phyloP scores from a whole-genome alignment of 30 jellyfish, hydroid and myxozoan species.

The Catostylus mosaicus region DNA sequence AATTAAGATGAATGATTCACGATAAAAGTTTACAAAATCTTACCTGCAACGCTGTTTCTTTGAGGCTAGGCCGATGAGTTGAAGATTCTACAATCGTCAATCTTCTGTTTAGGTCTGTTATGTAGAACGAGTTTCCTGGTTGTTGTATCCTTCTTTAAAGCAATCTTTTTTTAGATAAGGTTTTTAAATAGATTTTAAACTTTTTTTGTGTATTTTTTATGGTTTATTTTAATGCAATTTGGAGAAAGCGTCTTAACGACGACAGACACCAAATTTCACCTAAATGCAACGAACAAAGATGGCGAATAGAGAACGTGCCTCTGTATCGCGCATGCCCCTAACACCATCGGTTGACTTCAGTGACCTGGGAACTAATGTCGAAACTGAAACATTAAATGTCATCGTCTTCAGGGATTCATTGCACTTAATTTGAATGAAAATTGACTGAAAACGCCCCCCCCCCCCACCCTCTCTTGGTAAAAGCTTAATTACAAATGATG shows the following conservation, averaged over 20 bases:
- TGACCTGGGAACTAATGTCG: constrained; percentile 20
- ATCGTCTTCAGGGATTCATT: no score
- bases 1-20: no score
- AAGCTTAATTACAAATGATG: no score
- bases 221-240: constrained; percentile 30
- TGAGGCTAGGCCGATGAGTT: constrained; percentile 19
- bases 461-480: no score
- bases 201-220: constrained; percentile 55
- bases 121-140: not conserved
- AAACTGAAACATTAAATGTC: not conserved
- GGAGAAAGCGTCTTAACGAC: constrained; percentile 69
- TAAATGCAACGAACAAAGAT: constrained; percentile 58
- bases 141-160: constrained; percentile 19
- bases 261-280: constrained; percentile 60
- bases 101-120: not conserved
- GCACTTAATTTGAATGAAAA: no score
- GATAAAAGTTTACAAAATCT: not conserved
- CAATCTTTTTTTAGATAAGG: constrained; percentile 12
- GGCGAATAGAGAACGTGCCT: constrained; percentile 76
- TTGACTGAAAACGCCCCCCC: no score
- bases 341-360: constrained; percentile 8
- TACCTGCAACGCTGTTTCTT: not conserved
- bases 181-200: constrained; percentile 21
- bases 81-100: not conserved
- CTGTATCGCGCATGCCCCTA: constrained; percentile 62